Percentiles rank a stretch among this genome's conserved stretches.
Evolutionary conservation across 2,113 vertebrate species (phyloP).

Genomic region (Coreoperca whiteheadi): DNA sequence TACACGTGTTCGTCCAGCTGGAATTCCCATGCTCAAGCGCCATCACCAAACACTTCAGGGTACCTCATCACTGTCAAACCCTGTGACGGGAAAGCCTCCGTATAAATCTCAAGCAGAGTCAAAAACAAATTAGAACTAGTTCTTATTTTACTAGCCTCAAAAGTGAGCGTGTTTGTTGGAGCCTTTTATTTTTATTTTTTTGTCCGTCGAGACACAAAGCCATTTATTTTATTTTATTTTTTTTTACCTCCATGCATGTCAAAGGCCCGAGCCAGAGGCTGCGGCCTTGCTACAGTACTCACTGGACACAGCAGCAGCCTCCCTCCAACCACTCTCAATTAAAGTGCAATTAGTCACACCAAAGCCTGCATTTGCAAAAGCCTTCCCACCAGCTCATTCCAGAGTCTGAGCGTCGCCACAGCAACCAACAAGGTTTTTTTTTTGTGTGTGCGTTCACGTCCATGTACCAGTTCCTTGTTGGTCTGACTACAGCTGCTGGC

Average conservation of each 20-base stretch:
- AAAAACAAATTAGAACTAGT: not conserved
- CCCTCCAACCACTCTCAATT: slow-evolving; percentile 70
- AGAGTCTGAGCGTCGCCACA: slow-evolving; percentile 61
- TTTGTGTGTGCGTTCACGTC: slow-evolving; percentile 54
- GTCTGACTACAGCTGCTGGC: slow-evolving; percentile 70
- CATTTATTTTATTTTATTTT: no score
- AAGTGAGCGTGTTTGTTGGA: not conserved
- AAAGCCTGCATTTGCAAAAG: slow-evolving; percentile 66
- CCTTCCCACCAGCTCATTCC: slow-evolving; percentile 46
- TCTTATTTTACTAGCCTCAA: not conserved
- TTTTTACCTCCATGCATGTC: slow-evolving; percentile 29
- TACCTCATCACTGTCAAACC: slow-evolving; percentile 2
- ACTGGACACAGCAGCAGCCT: slow-evolving; percentile 22
- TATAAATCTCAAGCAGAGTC: not conserved
- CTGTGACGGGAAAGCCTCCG: not conserved
- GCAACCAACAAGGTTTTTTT: slow-evolving; percentile 74
- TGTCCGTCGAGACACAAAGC: slow-evolving; percentile 1
- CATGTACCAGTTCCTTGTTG: slow-evolving; percentile 43
- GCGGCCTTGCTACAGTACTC: slow-evolving; percentile 30
- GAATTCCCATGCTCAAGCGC: slow-evolving; percentile 30
- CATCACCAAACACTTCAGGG: not conserved
- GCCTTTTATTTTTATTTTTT: no score
- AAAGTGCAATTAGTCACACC: slow-evolving; percentile 84
- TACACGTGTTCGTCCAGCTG: slow-evolving; percentile 51
- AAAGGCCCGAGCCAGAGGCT: slow-evolving; percentile 14